Evolutionary conservation across 37 sponge, comb jelly and placozoan genomes (phyloP), one percentile per base, ranked within the genome.

Genomic region (Geodia barretti): DNA sequence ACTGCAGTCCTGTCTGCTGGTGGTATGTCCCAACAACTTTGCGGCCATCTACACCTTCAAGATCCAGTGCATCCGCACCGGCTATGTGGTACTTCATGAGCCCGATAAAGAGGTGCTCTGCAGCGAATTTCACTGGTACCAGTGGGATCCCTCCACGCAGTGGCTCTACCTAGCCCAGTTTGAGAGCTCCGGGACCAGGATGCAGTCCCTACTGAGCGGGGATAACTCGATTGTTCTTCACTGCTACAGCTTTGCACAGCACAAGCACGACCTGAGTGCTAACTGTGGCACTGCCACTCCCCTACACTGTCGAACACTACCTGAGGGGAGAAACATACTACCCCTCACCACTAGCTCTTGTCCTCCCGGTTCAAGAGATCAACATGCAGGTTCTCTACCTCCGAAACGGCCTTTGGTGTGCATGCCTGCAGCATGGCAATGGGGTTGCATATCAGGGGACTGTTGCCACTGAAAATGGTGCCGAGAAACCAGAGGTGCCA

Each of bases 141-240:
- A 89, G 80, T 89, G 90, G 90, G 85, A 84, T 68, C 85, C 90
- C 29, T 62, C 65, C 11, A 59, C 54, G 39, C 90, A 89, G 70
- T 89, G 85, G 85, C 85, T 89, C 33, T 89, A 84, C 43, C 79
- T 84, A 29, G 80, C 90, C 29, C 58, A 84, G 7, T 84, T 89
- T 70, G 79, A 79, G 29, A 68, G 42, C 43, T 66, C 62, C 35
- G 61, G 42, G 33, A 61, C 26, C 25, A 36, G 54, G 39, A 17
- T 26, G 29, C 29, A 39, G 35, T 30, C 68, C 7, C 25, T 30
- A 20, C 32, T 29, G 21, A 72, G 31, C 11, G 73, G 71, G 0
- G 59, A 39, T 9, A 81, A 81, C 58, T 39, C 83, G 7, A 69
- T 87, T 33, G 3, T 82, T 28, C 69, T 87, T 39, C 37, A 47